phyloP scores from a whole-genome alignment of 2,888 invertebrate species.

The Omphaloscelis lunosa region DNA sequence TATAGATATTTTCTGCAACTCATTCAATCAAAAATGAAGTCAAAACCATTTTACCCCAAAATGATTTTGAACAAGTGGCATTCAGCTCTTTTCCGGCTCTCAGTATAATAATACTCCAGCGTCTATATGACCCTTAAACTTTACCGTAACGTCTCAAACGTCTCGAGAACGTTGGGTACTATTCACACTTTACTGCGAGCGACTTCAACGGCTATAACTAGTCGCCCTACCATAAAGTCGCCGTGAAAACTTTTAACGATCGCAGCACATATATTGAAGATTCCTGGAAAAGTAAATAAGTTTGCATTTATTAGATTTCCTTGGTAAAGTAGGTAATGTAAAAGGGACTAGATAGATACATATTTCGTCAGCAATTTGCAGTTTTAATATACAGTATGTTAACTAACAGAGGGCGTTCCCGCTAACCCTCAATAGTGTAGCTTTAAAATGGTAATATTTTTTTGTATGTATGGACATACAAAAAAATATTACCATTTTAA shows the following conservation, averaged over 20 bases:
- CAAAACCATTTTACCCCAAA: background rate
- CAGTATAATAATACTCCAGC: background rate
- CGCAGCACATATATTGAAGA: constrained; percentile 29
- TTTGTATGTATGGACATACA: too few relatives aligned
- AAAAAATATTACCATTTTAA: too few relatives aligned
- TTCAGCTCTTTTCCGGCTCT: background rate
- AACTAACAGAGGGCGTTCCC: too few relatives aligned
- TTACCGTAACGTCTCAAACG: constrained; percentile 14
- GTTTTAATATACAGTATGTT: background rate
- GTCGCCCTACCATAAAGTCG: constrained; percentile 19
- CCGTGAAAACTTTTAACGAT: constrained; percentile 55
- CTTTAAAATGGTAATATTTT: too few relatives aligned
- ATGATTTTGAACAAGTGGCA: background rate
- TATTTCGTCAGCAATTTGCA: too few relatives aligned
- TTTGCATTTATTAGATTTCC: constrained; percentile 5
- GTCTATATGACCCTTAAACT: constrained; percentile 26
- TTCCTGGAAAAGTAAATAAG: constrained; percentile 7
- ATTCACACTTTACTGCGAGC: constrained; percentile 41
- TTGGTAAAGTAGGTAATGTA: background rate
- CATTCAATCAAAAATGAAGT: background rate
- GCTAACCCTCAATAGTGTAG: too few relatives aligned
- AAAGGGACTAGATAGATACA: background rate
- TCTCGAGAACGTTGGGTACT: constrained; percentile 10
- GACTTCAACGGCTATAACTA: constrained; percentile 32
- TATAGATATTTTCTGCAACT: background rate